Base-by-base conservation (phyloP, 2,797 vertebrate genomes). In the Pyrocephalus nanus region DNA sequence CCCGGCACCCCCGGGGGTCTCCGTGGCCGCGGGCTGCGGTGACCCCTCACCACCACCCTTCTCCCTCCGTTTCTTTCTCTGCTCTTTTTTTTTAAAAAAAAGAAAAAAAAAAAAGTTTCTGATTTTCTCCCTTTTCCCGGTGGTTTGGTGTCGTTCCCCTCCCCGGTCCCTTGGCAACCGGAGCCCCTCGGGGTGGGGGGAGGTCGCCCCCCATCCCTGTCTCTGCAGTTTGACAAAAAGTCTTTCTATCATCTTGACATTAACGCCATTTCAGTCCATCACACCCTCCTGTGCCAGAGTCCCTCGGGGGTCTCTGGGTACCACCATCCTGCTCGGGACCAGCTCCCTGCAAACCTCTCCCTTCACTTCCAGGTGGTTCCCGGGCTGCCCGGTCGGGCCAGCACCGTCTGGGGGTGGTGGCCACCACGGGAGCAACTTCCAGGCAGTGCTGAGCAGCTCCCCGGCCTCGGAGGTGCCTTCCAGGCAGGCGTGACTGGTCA, bases 381-480 rank as follows among this genome's bases (percentile, higher is more conserved):
- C 8, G 12, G 54, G 40, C 40, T 62, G n/a, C 55, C 34, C 8
- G n/a, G 0, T 19, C 40, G 27, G 7, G 18, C 26, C 36, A 0
- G 12, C 12, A 45, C 60, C 15, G 14, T 11, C 42, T 16, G 30
- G 21, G 30, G 15, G 21, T 18, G 60, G 11, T 3, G n/a, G 2
- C 4, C 48, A 4, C 20, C 54, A 0, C 1, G 51, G 12, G 10
- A 38, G 36, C 20, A 1, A 4, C 9, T n/a, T 57, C n/a, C n/a
- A 14, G n/a, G 1, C 2, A 1, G 8, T 14, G 40, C 29, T 27
- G 30, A 38, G 8, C 14, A 17, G 22, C 11, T 16, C 18, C 15
- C 25, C 3, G 69, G 6, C 15, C 29, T 0, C 17, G 38, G 51
- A 11, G 22, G 5, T 6, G 12, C 11, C 23, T 60, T 17, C 23